Evolutionary conservation across 2,888 invertebrate species (phyloP).

Genomic region (Eueremaeus valkanovi): DNA sequence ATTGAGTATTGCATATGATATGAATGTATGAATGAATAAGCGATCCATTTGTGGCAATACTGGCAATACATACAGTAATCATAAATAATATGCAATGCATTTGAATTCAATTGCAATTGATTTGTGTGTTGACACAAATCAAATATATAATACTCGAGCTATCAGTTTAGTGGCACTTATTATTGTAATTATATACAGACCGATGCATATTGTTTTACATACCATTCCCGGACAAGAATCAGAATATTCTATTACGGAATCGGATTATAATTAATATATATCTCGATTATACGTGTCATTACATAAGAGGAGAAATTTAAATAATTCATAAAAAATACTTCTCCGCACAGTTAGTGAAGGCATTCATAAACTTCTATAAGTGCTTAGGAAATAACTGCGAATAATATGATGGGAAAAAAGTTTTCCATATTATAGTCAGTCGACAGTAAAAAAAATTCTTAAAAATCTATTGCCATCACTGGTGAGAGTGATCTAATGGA

Average conservation of each 20-base stretch:
- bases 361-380: background rate
- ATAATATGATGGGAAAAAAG: background rate
- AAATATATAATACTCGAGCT: background rate
- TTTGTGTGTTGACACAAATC: background rate
- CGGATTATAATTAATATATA: too few relatives aligned
- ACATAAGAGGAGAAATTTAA: too few relatives aligned
- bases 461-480: conserved; percentile 8
- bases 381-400: too few relatives aligned
- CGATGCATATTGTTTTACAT: too few relatives aligned
- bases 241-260: too few relatives aligned
- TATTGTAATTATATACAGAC: too few relatives aligned
- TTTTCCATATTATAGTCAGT: background rate
- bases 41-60: background rate
- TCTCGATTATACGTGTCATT: too few relatives aligned
- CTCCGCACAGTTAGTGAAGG: background rate
- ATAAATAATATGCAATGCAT: background rate
- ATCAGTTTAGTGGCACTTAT: too few relatives aligned
- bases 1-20: conserved; percentile 7
- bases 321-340: too few relatives aligned
- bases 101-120: background rate
- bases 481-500: background rate
- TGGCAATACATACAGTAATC: background rate
- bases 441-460: background rate
- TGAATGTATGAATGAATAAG: background rate
- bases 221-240: too few relatives aligned